A percentile compares a stretch with the other conserved stretches of the same genome.
Conservation (phyloP, 2,113 vertebrate genomes). For the Seriola quinqueradiata region DNA sequence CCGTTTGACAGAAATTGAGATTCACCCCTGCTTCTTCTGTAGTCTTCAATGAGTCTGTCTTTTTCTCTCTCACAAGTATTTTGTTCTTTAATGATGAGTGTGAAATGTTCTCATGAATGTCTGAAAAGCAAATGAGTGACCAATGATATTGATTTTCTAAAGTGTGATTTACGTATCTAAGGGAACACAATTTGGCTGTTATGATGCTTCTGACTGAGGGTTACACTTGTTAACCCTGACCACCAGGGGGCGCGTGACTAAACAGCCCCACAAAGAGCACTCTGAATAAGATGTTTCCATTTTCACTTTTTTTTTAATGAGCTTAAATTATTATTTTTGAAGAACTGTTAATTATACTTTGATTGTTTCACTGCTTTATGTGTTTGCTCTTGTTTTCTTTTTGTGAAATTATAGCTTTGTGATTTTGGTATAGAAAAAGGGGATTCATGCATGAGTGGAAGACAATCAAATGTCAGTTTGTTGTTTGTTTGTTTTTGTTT, state of each 20-base stretch:
- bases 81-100: constrained; percentile 75
- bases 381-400: constrained; percentile 55
- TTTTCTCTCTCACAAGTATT: constrained; percentile 36
- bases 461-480: constrained; percentile 62
- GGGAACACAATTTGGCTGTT: constrained; percentile 65
- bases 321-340: constrained; percentile 77
- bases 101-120: constrained; percentile 71
- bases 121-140: constrained; percentile 46
- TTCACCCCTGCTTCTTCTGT: constrained; percentile 33
- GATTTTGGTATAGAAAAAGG: constrained; percentile 40
- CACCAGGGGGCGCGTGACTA: constrained; percentile 67
- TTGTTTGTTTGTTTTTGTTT: neutral
- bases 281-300: constrained; percentile 72
- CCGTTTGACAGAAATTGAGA: constrained; percentile 5
- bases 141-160: constrained; percentile 36
- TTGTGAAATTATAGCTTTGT: constrained; percentile 55
- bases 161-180: constrained; percentile 46
- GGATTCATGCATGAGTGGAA: constrained; percentile 47
- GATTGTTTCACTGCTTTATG: constrained; percentile 56
- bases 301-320: constrained; percentile 52
- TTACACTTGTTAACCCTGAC: constrained; percentile 34
- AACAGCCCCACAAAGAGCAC: constrained; percentile 62
- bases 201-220: constrained; percentile 72
- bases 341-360: constrained; percentile 70
- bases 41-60: constrained; percentile 23